These are phyloP conservation scores for Regulus satrapa DNA, from an alignment of 2,113 vertebrate species.

Conservation along the genomic window DNA sequence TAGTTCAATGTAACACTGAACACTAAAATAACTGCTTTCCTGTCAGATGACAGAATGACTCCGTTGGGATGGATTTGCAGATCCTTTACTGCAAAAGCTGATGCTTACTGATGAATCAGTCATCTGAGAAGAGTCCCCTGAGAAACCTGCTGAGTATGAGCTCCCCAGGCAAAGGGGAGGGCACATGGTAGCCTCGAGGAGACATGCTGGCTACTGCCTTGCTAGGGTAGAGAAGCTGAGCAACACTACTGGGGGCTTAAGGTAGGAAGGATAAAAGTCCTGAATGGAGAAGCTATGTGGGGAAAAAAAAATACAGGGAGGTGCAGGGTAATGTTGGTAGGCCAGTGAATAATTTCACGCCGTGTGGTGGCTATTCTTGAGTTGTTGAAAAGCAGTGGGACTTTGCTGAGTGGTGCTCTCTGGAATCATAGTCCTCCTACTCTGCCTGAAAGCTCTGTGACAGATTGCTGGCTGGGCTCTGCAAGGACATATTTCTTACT, in stretches of 20 bases:
- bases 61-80: not conserved
- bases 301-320: not conserved
- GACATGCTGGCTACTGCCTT: not conserved
- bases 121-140: not conserved
- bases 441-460: not conserved
- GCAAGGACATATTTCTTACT: not conserved
- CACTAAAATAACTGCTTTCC: not conserved
- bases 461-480: not conserved
- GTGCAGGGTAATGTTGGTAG: not conserved
- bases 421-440: not conserved
- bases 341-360: not conserved
- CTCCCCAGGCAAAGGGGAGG: not conserved
- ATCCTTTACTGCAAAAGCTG: not conserved
- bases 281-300: rapidly evolving
- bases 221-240: not conserved
- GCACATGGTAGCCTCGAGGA: rapidly evolving
- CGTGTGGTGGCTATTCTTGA: not conserved
- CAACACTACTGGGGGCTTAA: not conserved
- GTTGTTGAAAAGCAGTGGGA: not conserved
- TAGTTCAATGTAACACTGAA: not conserved
- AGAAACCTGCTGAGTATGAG: not conserved
- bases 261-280: not conserved
- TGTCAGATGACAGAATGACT: not conserved
- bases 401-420: not conserved
- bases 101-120: not conserved